These are phyloP conservation scores for Actenoides hombroni DNA, from an alignment of 2,113 vertebrate species.

Conservation along the genomic window DNA sequence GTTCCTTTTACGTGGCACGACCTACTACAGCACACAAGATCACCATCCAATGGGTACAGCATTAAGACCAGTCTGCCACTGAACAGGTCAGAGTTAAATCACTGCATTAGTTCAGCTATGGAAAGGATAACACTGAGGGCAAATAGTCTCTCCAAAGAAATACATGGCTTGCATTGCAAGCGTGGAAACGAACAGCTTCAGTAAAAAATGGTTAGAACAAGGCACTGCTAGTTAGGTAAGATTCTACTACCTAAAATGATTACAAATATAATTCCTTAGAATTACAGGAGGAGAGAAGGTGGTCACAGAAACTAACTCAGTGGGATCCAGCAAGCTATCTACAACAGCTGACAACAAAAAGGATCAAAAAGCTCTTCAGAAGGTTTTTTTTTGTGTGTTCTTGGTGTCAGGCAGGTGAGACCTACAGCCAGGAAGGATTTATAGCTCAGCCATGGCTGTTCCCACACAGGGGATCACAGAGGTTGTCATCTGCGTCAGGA, in stretches of 20 bases:
- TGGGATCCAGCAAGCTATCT: background rate
- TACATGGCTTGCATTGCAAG: fast-evolving
- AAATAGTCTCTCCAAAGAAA: background rate
- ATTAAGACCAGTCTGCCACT: background rate
- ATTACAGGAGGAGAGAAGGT: background rate
- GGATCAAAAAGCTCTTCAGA: background rate
- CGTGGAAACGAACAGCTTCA: background rate
- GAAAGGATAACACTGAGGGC: background rate
- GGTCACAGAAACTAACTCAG: background rate
- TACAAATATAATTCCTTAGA: background rate
- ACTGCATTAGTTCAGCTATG: background rate
- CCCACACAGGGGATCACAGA: background rate
- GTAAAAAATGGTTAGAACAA: background rate
- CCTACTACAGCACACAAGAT: background rate
- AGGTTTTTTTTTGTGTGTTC: background rate
- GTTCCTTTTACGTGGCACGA: background rate
- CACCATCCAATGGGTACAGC: background rate
- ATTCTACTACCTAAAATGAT: background rate
- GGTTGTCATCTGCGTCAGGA: background rate
- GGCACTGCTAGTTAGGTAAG: background rate
- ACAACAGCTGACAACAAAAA: background rate
- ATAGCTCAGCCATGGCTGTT: background rate
- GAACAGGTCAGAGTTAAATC: background rate
- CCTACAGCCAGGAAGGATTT: background rate
- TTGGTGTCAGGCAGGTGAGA: background rate